A percentile compares a stretch with the other conserved stretches of the same genome.
These are phyloP conservation scores for Megastigmus dorsalis DNA, from an alignment of 2,888 invertebrate species.

Conservation along the genomic window DNA sequence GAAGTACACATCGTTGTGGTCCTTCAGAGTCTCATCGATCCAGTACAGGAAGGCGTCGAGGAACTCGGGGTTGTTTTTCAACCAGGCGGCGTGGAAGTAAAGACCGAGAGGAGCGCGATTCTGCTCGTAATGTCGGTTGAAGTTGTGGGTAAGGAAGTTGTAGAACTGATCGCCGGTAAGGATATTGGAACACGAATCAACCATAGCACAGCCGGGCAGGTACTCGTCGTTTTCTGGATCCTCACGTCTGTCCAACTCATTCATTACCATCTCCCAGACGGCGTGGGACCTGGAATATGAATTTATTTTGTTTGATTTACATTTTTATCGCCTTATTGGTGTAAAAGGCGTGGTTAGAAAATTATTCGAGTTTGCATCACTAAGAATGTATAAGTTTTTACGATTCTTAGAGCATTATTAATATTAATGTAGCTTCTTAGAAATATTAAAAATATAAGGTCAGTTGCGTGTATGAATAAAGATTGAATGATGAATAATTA, in stretches of 20 bases:
- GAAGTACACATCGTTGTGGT: conserved; percentile 94
- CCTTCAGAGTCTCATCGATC: conserved; percentile 91
- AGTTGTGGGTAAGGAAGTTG: conserved; percentile 94
- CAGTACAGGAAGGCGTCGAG: conserved; percentile 94
- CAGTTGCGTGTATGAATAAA: background rate
- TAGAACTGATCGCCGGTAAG: conserved; percentile 94
- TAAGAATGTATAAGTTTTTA: background rate
- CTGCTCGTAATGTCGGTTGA: conserved; percentile 92
- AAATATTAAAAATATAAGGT: background rate
- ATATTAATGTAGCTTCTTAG: background rate
- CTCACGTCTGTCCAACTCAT: conserved; percentile 93
- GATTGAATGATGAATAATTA: background rate
- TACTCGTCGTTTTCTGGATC: conserved; percentile 93
- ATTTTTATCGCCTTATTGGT: no score
- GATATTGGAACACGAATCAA: conserved; percentile 95
- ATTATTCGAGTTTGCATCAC: background rate
- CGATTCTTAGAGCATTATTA: background rate
- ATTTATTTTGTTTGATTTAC: background rate
- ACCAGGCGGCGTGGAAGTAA: conserved; percentile 95
- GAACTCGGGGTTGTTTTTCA: conserved; percentile 94
- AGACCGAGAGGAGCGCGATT: conserved; percentile 92
- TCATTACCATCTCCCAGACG: conserved; percentile 98
- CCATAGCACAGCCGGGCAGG: conserved; percentile 94
- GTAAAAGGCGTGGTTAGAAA: no score
- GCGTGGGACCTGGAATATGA: conserved; percentile 82